Evolutionary conservation across 2,113 vertebrate species (phyloP).

Genomic region (Typhlomys cinereus): DNA sequence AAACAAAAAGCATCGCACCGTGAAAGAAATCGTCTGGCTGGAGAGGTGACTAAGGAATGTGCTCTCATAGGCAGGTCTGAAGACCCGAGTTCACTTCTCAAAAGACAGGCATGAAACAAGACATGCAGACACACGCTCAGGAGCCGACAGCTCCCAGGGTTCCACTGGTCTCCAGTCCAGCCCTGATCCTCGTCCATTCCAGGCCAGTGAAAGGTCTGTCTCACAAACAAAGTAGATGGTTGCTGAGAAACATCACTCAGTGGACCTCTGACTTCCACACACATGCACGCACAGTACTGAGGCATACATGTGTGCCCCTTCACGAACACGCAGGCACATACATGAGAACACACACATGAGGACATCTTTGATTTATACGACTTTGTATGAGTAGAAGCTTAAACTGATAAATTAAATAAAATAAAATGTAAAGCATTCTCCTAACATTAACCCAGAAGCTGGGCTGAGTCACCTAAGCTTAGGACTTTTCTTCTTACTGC

Average conservation of each 20-base stretch:
- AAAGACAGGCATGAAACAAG: neutral
- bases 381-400: neutral
- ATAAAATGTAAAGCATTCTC: neutral
- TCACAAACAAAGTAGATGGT: neutral
- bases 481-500: slow-evolving; percentile 15
- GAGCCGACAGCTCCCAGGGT: too few relatives aligned
- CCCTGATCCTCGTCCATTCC: neutral
- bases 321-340: neutral
- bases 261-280: neutral
- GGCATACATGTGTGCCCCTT: neutral
- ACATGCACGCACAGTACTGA: neutral
- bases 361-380: neutral
- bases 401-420: neutral
- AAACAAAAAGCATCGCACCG: neutral
- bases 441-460: neutral
- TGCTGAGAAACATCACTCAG: neutral
- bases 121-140: neutral
- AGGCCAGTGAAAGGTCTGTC: neutral
- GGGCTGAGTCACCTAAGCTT: neutral
- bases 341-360: neutral
- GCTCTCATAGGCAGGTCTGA: too few relatives aligned
- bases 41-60: neutral
- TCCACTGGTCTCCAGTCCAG: neutral
- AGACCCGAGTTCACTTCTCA: neutral
- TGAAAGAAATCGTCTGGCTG: neutral